phyloP scores from a whole-genome alignment of 2,888 invertebrate species.

The Mesochorus sp. region DNA sequence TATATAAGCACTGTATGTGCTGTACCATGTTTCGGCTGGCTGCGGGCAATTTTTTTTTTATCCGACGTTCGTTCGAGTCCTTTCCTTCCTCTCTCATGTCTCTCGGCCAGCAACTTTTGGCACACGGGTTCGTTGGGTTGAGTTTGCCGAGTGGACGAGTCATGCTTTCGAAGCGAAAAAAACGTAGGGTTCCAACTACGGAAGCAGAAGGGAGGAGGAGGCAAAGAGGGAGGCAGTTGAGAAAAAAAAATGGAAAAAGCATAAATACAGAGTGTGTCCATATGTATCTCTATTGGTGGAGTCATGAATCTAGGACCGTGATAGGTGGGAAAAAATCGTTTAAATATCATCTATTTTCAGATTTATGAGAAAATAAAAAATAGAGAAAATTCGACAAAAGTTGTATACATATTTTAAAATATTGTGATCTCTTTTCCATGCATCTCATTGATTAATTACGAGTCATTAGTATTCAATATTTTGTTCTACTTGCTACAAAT shows the following conservation, averaged over 20 bases:
- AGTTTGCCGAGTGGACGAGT: conserved; percentile 59
- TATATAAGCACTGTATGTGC: conserved; percentile 6
- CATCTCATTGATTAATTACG: neutral
- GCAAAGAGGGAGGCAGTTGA: neutral
- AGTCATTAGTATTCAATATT: neutral
- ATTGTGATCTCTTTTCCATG: neutral
- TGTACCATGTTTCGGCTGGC: conserved; percentile 45
- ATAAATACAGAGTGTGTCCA: conserved; percentile 25
- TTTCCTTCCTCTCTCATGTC: conserved; percentile 1
- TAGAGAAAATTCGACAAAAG: neutral
- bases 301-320: conserved; percentile 38
- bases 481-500: too few species aligned
- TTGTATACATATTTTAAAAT: neutral
- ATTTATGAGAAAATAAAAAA: neutral
- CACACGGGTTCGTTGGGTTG: conserved; percentile 48
- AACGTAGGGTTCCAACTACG: conserved; percentile 22
- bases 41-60: conserved; percentile 46
- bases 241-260: conserved; percentile 4
- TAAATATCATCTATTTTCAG: conserved; percentile 42
- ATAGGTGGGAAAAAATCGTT: conserved; percentile 22
- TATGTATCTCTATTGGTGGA: neutral
- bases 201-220: neutral
- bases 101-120: conserved; percentile 52
- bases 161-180: conserved; percentile 42
- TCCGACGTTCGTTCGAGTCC: conserved; percentile 17